Percentiles rank a stretch among this genome's conserved stretches.
phyloP scores from a whole-genome alignment of 1,140 invertebrate genomes.

The Grapholita molesta region DNA sequence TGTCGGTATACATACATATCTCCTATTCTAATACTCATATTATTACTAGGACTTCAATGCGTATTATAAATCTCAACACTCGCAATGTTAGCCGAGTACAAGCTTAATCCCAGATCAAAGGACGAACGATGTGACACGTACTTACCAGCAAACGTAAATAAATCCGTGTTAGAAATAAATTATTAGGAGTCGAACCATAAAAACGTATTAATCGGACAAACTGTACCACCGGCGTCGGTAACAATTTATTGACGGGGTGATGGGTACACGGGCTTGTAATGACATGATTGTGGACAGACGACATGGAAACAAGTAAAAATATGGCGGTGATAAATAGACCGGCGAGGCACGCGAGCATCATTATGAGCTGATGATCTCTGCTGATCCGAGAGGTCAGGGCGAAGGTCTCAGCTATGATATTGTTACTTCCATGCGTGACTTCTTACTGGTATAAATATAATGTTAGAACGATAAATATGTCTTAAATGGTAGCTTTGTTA shows the following conservation, averaged over 20 bases:
- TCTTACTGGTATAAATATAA: not conserved
- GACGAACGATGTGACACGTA: constrained; percentile 12
- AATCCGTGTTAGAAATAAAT: constrained; percentile 8
- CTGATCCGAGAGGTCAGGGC: constrained; percentile 42
- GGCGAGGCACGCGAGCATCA: constrained; percentile 56
- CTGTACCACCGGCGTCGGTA: constrained; percentile 58
- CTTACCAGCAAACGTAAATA: constrained; percentile 12
- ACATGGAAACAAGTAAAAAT: constrained; percentile 73
- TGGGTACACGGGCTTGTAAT: constrained; percentile 64
- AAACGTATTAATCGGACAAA: constrained; percentile 61
- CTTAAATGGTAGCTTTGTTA: not conserved
- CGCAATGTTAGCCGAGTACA: not conserved
- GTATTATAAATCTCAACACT: not conserved
- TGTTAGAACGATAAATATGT: not conserved
- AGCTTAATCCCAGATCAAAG: constrained; percentile 16
- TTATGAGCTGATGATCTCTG: constrained; percentile 51
- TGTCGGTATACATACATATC: too few relatives aligned
- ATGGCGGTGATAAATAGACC: constrained; percentile 67
- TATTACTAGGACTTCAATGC: not conserved
- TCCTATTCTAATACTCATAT: not conserved
- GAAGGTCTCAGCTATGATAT: constrained; percentile 20
- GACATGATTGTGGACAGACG: constrained; percentile 69
- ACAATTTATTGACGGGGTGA: constrained; percentile 68
- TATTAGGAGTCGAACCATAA: constrained; percentile 41
- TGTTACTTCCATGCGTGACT: not conserved